Percentiles rank a stretch among this genome's conserved stretches.
Evolutionary conservation across 2,888 invertebrate species (phyloP).

Genomic region (Yponomeuta cagnagella): DNA sequence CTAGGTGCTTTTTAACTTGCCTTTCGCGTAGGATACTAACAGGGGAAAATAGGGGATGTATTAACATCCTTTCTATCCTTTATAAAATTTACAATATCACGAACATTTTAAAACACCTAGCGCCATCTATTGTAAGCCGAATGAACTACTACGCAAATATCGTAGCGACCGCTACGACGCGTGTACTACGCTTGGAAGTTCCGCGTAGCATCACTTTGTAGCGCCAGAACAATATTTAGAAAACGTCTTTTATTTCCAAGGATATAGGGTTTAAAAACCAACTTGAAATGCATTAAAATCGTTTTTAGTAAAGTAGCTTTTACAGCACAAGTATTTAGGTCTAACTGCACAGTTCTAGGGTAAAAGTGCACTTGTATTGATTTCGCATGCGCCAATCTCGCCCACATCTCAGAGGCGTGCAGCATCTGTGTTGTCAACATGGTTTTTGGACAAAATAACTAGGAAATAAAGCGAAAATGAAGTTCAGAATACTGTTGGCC

Average conservation of each 20-base stretch:
- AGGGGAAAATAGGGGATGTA: no score
- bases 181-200: not conserved
- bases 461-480: slow-evolving; percentile 37
- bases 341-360: not conserved
- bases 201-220: slow-evolving; percentile 16
- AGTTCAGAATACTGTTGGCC: slow-evolving; percentile 39
- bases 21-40: no score
- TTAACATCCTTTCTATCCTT: no score
- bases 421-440: slow-evolving; percentile 37
- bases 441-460: slow-evolving; percentile 21
- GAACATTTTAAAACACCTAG: not conserved
- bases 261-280: not conserved
- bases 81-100: not conserved
- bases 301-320: not conserved
- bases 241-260: not conserved
- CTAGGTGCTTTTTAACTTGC: no score
- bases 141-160: not conserved
- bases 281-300: not conserved
- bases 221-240: not conserved
- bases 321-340: not conserved
- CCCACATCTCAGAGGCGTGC: slow-evolving; percentile 16
- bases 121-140: not conserved
- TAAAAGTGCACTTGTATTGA: slow-evolving; percentile 40
- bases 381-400: slow-evolving; percentile 54
- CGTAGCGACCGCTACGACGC: not conserved